Conservation (phyloP, 2,113 vertebrate genomes). For the Archilochus colubris region DNA sequence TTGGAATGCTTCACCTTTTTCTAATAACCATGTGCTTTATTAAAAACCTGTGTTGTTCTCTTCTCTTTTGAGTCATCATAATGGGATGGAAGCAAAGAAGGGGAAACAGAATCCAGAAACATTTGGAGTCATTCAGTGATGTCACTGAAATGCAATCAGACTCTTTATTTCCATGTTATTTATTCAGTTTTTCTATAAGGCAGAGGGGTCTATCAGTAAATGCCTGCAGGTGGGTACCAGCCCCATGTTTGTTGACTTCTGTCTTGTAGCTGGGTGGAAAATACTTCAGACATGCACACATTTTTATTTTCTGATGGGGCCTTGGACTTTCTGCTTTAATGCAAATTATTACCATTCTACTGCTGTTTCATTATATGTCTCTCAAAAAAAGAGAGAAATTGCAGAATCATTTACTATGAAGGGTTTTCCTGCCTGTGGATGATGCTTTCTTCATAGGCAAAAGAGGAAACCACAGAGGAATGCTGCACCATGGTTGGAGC, state of each 20-base stretch:
- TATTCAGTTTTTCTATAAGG: neutral
- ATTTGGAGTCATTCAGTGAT: neutral
- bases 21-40: neutral
- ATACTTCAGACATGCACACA: accelerated
- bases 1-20: neutral
- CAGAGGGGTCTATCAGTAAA: neutral
- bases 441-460: neutral
- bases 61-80: neutral
- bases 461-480: neutral
- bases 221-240: neutral
- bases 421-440: neutral
- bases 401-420: neutral
- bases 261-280: neutral
- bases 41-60: neutral
- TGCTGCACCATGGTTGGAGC: accelerated
- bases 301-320: neutral
- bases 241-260: neutral
- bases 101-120: neutral
- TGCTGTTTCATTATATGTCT: accelerated
- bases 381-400: neutral
- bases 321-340: neutral
- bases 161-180: neutral
- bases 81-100: neutral
- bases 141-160: neutral
- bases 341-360: neutral